Conservation (phyloP, 2,797 vertebrate genomes). For the Remorina albescens region DNA sequence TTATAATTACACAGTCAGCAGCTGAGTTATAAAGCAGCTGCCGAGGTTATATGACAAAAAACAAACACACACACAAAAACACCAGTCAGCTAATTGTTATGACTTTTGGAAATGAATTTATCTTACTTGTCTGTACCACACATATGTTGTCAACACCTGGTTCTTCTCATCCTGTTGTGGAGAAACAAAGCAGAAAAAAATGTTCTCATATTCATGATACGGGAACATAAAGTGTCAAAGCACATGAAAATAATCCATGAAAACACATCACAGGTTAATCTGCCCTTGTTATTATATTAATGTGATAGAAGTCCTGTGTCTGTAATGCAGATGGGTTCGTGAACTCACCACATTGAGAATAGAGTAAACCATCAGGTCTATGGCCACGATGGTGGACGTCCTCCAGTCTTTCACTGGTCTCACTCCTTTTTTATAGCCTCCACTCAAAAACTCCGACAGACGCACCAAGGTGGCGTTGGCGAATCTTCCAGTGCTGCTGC, state of each 20-base stretch:
- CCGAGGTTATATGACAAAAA: rapidly evolving
- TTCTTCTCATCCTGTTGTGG: conserved; percentile 94
- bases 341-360: conserved; percentile 94
- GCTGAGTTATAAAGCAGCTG: not conserved
- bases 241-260: not conserved
- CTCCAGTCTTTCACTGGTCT: conserved; percentile 94
- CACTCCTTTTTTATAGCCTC: conserved; percentile 90
- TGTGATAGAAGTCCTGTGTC: not conserved
- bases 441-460: conserved; percentile 86
- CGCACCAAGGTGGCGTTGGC: conserved; percentile 86
- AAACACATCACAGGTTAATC: not conserved
- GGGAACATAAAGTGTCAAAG: not conserved
- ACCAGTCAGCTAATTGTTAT: too few species aligned
- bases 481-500: conserved; percentile 54
- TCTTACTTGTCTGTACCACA: conserved; percentile 97
- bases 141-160: conserved; percentile 96
- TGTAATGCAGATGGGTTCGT: not conserved
- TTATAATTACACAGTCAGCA: not conserved
- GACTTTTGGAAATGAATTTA: not conserved
- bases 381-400: conserved; percentile 89
- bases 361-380: conserved; percentile 95
- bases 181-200: not conserved
- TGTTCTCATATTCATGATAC: not conserved
- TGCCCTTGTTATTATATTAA: not conserved
- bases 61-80: too few species aligned